These are phyloP conservation scores for Ctenopoma kingsleyae DNA, from an alignment of 2,797 vertebrate genomes.

Conservation along the genomic window DNA sequence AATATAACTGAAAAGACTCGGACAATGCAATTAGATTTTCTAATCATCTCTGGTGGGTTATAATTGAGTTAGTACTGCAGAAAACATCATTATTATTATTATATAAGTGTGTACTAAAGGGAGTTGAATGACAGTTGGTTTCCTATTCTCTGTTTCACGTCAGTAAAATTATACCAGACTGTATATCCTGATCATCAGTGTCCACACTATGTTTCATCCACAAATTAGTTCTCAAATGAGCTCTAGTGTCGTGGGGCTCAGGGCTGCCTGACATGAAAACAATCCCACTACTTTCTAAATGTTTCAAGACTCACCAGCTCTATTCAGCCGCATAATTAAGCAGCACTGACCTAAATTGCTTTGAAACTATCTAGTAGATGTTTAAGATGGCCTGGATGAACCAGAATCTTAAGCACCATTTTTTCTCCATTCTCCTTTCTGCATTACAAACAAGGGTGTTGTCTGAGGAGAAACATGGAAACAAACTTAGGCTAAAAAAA, in stretches of 20 bases:
- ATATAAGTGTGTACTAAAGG: background rate
- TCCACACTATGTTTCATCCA: slow-evolving; percentile 12
- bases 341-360: slow-evolving; percentile 68
- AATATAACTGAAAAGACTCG: slow-evolving; percentile 39
- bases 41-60: slow-evolving; percentile 12
- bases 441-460: slow-evolving; percentile 48
- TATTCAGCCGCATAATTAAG: slow-evolving; percentile 74
- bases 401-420: slow-evolving; percentile 63
- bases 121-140: slow-evolving; percentile 6
- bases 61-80: slow-evolving; percentile 15
- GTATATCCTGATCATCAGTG: slow-evolving; percentile 20
- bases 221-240: slow-evolving; percentile 36
- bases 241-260: slow-evolving; percentile 20
- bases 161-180: slow-evolving; percentile 14
- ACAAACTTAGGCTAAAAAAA: slow-evolving; percentile 59
- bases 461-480: slow-evolving; percentile 61
- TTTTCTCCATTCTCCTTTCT: slow-evolving; percentile 59
- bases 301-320: slow-evolving; percentile 68
- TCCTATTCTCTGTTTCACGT: slow-evolving; percentile 19
- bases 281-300: slow-evolving; percentile 67
- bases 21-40: slow-evolving; percentile 33
- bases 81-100: slow-evolving; percentile 2
- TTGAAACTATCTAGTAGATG: slow-evolving; percentile 59
- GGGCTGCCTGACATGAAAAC: slow-evolving; percentile 54
- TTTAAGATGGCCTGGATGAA: slow-evolving; percentile 61